Evolutionary conservation across 2,888 invertebrate species (phyloP).

Genomic region (Dione juno): DNA sequence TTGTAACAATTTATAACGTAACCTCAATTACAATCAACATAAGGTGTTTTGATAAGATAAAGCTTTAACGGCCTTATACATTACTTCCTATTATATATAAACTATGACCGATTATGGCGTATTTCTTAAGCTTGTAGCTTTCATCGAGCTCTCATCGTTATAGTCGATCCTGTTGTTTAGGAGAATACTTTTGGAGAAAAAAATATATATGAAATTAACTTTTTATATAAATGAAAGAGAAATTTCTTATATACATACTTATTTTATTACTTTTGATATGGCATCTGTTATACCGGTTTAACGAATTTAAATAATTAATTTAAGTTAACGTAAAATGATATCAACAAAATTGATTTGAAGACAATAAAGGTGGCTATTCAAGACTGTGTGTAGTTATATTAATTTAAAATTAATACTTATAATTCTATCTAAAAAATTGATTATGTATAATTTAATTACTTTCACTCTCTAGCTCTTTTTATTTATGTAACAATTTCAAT

Average conservation of each 20-base stretch:
- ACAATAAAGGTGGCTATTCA: conserved; percentile 17
- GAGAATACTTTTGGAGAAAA: background rate
- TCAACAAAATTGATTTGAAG: background rate
- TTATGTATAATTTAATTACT: no score
- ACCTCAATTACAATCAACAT: conserved; percentile 12
- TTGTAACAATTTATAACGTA: background rate
- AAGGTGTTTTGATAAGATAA: conserved; percentile 15
- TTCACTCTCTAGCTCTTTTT: no score
- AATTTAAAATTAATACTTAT: background rate
- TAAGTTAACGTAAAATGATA: conserved; percentile 2
- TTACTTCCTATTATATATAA: conserved; percentile 17
- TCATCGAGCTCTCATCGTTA: no score
- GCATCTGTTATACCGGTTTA: conserved; percentile 19
- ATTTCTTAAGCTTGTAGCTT: conserved; percentile 9
- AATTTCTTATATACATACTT: background rate
- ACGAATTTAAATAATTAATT: conserved; percentile 11
- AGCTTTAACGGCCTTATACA: background rate
- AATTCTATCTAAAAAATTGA: no score
- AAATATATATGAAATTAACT: no score
- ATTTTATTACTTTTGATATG: background rate
- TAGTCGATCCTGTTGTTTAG: background rate
- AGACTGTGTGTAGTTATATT: background rate
- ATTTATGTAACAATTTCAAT: no score
- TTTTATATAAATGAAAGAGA: conserved; percentile 8
- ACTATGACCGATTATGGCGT: conserved; percentile 31